Conservation (phyloP, 2,797 vertebrate genomes). For the Myioborus miniatus region DNA sequence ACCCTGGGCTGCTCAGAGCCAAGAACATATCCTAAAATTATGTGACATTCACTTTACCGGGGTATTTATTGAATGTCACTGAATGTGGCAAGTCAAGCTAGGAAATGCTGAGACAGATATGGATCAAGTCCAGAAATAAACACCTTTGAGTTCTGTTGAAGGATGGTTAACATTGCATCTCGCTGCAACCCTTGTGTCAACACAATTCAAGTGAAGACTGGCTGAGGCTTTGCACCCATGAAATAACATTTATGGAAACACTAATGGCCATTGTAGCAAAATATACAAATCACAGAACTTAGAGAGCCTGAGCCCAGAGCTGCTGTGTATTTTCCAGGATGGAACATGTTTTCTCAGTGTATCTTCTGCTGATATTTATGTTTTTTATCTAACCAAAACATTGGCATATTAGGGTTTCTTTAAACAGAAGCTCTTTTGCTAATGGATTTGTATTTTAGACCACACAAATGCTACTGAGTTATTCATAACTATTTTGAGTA, state of each 20-base stretch:
- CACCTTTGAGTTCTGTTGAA: not conserved
- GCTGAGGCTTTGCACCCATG: not conserved
- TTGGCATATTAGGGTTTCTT: not conserved
- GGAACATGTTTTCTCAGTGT: accelerated
- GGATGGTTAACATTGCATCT: not conserved
- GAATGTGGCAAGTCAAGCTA: not conserved
- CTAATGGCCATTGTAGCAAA: not conserved
- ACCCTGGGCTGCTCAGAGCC: not conserved
- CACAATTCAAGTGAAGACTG: not conserved
- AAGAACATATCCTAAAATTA: not conserved
- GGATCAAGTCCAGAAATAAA: constrained; percentile 18
- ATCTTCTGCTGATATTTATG: not conserved
- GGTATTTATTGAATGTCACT: not conserved
- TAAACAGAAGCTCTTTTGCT: constrained; percentile 3
- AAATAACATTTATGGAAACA: not conserved
- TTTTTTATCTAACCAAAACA: not conserved
- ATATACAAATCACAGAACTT: not conserved
- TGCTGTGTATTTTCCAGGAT: not conserved
- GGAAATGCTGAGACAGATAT: constrained; percentile 3
- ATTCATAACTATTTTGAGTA: constrained; percentile 64
- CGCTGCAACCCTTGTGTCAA: not conserved
- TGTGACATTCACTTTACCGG: not conserved
- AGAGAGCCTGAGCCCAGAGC: not conserved
- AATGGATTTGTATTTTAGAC: constrained; percentile 9
- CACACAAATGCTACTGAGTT: constrained; percentile 44